Percentiles rank a stretch among this genome's conserved stretches.
Evolutionary conservation across 2,888 invertebrate genomes (phyloP).

Genomic region (Tubulanus polymorphus): DNA sequence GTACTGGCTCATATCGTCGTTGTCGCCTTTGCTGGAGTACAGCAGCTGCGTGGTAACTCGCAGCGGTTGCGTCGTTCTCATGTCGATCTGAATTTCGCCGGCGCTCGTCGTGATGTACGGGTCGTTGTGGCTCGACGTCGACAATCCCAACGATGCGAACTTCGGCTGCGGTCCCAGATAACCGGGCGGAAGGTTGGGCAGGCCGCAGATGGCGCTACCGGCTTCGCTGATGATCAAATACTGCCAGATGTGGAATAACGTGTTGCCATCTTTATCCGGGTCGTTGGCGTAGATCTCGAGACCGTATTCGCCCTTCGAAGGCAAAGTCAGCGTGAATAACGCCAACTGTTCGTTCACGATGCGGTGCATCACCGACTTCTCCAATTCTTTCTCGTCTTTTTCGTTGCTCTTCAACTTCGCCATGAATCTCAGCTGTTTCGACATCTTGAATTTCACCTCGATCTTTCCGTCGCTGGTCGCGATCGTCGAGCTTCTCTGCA

Average conservation of each 20-base stretch:
- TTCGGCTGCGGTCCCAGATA: slow-evolving; percentile 39
- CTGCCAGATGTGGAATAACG: slow-evolving; percentile 50
- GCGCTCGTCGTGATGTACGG: slow-evolving; percentile 46
- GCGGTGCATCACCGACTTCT: slow-evolving; percentile 47
- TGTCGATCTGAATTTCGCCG: slow-evolving; percentile 38
- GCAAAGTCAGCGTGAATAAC: slow-evolving; percentile 49
- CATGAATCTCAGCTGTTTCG: slow-evolving; percentile 49
- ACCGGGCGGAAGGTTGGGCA: slow-evolving; percentile 40
- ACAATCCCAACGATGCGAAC: slow-evolving; percentile 30
- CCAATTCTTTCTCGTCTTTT: slow-evolving; percentile 41
- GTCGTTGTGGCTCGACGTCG: slow-evolving; percentile 27
- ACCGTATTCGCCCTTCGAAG: slow-evolving; percentile 48
- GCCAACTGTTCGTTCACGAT: slow-evolving; percentile 49
- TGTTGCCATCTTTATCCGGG: slow-evolving; percentile 48
- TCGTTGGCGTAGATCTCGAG: slow-evolving; percentile 52
- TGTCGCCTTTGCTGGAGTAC: slow-evolving; percentile 23
- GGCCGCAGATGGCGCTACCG: slow-evolving; percentile 38
- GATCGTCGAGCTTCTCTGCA: slow-evolving; percentile 47
- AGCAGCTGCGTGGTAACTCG: slow-evolving; percentile 51
- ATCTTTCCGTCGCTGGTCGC: slow-evolving; percentile 46
- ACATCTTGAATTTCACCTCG: slow-evolving; percentile 45
- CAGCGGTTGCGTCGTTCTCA: slow-evolving; percentile 37
- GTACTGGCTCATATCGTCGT: slow-evolving; percentile 38
- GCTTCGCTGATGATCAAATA: slow-evolving; percentile 47
- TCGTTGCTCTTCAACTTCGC: slow-evolving; percentile 49